A percentile compares a stretch with the other conserved stretches of the same genome.
Conservation (phyloP, 2,888 invertebrate species). For the Leucophenga maculata region DNA sequence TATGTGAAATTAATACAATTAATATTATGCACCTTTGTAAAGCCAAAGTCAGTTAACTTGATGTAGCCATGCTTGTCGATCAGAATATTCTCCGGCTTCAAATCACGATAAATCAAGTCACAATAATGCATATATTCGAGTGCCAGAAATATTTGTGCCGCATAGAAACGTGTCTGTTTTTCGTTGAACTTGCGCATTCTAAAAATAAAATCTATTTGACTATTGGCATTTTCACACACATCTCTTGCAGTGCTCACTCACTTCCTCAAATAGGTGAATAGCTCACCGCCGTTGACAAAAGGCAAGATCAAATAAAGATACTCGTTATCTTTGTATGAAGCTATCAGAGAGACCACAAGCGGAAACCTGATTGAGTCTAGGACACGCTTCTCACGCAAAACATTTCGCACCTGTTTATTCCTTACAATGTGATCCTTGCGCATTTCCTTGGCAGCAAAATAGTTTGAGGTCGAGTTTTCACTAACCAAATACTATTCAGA, state of each 20-base stretch:
- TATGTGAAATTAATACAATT: neutral
- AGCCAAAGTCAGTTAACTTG: conserved; percentile 92
- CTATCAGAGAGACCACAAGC: conserved; percentile 87
- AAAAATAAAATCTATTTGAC: neutral
- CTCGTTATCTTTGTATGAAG: conserved; percentile 86
- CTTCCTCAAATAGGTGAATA: conserved; percentile 82
- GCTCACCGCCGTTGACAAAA: conserved; percentile 88
- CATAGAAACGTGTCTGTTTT: conserved; percentile 85
- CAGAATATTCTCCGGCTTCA: conserved; percentile 91
- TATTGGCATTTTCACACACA: neutral
- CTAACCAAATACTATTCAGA: neutral
- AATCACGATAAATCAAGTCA: conserved; percentile 87
- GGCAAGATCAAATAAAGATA: conserved; percentile 87
- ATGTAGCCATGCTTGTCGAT: conserved; percentile 83
- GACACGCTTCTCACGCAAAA: conserved; percentile 89
- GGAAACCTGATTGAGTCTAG: conserved; percentile 88
- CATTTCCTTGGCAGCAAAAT: neutral
- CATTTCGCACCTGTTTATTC: conserved; percentile 88
- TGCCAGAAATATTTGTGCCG: conserved; percentile 87
- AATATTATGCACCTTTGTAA: conserved; percentile 79
- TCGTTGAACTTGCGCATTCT: conserved; percentile 77
- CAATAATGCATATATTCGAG: conserved; percentile 91
- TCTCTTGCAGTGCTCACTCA: conserved; percentile 58
- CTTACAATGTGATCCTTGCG: conserved; percentile 86
- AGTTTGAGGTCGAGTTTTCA: neutral